Evolutionary conservation across 2,888 invertebrate species (phyloP), one percentile per base, ranked within the genome.

Genomic region (Chorisops tibialis): DNA sequence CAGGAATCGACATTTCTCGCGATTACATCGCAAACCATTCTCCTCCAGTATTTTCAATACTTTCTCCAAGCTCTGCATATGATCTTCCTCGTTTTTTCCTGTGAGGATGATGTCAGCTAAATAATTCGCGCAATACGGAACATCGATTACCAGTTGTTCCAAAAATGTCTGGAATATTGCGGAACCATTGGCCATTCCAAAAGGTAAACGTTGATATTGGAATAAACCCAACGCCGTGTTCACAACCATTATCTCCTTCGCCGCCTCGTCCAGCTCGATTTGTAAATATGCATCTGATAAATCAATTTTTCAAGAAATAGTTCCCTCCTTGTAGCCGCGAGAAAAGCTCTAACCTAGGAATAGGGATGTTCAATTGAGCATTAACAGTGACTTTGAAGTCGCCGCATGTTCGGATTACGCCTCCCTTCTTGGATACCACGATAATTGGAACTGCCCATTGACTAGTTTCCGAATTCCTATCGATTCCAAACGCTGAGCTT

Each of bases 1-100:
- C 18, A 68, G 68, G 50, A 73, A 68, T 16, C 62, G 37, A 56
- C 70, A 71, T 59, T 71, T 71, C n/a, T 62, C 37, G 9, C 45
- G 48, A 22, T 65, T 61, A 3, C 69, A 66, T 3, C 65, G 65
- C 6, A 66, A 47, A 22, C 67, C 67, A 43, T 63, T 50, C 11
- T 63, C 52, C n/a, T 52, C 21, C 9, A 69, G 61, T 22, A 64
- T 59, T 14, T 60, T 18, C 2, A 59, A 49, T 2, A 59, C 1
- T 21, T 19, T 4, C 12, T 38, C 11, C 11, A 58, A n/a, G 12
- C 21, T 22, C 1, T 6, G 5, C 2, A 24, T 1, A 16, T 56
- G 35, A 16, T 45, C 16, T 22, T 48, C 48, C 4, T n/a, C 19
- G 4, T 14, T 48, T 37, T 35, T 4, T 3, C 45, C 45, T 4